These are phyloP conservation scores for Opisthograptis luteolata DNA, from an alignment of 2,888 invertebrate genomes.

Conservation along the genomic window DNA sequence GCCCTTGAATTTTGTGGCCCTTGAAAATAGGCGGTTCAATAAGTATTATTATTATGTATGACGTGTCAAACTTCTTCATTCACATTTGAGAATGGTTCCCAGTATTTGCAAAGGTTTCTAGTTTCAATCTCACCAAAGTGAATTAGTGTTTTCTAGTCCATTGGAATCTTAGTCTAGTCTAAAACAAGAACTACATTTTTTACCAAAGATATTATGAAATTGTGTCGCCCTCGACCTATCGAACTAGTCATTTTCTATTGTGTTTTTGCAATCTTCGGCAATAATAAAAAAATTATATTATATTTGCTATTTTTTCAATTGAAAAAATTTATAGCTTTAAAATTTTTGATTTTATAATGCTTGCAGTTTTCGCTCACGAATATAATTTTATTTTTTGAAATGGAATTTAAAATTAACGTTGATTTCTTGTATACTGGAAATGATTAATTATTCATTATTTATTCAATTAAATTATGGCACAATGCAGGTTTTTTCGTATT, in stretches of 20 bases:
- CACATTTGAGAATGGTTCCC: neutral
- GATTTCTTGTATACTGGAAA: too few species aligned
- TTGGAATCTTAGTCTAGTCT: slow-evolving; percentile 54
- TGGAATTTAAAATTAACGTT: too few species aligned
- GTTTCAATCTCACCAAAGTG: slow-evolving; percentile 48
- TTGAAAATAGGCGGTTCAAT: too few species aligned
- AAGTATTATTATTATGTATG: neutral
- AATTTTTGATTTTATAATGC: neutral
- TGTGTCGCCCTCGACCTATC: slow-evolving; percentile 51
- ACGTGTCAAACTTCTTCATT: slow-evolving; percentile 2
- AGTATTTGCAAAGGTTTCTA: slow-evolving; percentile 19
- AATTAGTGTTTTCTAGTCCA: slow-evolving; percentile 34
- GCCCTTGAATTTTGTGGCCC: neutral
- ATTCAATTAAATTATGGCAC: slow-evolving; percentile 52
- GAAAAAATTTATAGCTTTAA: neutral
- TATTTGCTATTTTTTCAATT: slow-evolving; percentile 17
- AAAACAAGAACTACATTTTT: slow-evolving; percentile 39
- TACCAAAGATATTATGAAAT: slow-evolving; percentile 62
- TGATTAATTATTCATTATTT: too few species aligned
- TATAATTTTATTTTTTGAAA: too few species aligned
- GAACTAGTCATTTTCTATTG: slow-evolving; percentile 70
- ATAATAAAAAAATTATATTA: too few species aligned
- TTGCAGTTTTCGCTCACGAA: too few species aligned
- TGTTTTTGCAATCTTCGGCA: too few species aligned
- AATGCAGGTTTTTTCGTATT: slow-evolving; percentile 56